These are phyloP conservation scores for Drosophila maculinotata DNA, from an alignment of 2,888 invertebrate species.

Conservation along the genomic window DNA sequence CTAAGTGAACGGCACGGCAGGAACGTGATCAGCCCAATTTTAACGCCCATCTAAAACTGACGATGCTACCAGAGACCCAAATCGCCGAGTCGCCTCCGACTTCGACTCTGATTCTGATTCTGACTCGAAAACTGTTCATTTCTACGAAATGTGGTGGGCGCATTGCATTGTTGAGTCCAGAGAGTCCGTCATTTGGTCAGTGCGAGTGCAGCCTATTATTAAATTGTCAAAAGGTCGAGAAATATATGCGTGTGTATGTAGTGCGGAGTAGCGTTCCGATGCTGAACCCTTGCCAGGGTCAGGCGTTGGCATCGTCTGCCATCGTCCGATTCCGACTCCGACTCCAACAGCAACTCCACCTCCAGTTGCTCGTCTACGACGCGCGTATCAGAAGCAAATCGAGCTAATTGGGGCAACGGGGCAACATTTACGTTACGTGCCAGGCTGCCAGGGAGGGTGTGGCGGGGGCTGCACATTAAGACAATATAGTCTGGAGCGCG, in stretches of 20 bases:
- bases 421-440: conserved; percentile 34
- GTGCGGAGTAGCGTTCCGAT: conserved; percentile 24
- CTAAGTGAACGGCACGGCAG: conserved; percentile 76
- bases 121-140: conserved; percentile 46
- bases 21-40: conserved; percentile 84
- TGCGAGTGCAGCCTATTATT: conserved; percentile 82
- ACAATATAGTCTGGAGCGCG: conserved; percentile 70
- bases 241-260: conserved; percentile 49
- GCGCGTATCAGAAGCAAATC: conserved; percentile 85
- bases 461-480: conserved; percentile 73
- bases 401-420: conserved; percentile 84
- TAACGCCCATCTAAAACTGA: conserved; percentile 80
- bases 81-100: too few species aligned
- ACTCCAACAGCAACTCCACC: conserved; percentile 28
- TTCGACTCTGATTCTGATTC: conserved; percentile 3
- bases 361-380: conserved; percentile 52
- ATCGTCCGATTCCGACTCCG: neutral
- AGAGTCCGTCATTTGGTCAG: conserved; percentile 77
- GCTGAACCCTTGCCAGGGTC: conserved; percentile 59
- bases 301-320: conserved; percentile 24
- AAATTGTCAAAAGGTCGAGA: conserved; percentile 85
- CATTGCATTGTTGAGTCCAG: conserved; percentile 35
- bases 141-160: conserved; percentile 78
- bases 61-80: conserved; percentile 61
- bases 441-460: conserved; percentile 9